A percentile compares a stretch with the other conserved stretches of the same genome.
phyloP scores from a whole-genome alignment of 2,113 vertebrate genomes.

The Hypomesus transpacificus region DNA sequence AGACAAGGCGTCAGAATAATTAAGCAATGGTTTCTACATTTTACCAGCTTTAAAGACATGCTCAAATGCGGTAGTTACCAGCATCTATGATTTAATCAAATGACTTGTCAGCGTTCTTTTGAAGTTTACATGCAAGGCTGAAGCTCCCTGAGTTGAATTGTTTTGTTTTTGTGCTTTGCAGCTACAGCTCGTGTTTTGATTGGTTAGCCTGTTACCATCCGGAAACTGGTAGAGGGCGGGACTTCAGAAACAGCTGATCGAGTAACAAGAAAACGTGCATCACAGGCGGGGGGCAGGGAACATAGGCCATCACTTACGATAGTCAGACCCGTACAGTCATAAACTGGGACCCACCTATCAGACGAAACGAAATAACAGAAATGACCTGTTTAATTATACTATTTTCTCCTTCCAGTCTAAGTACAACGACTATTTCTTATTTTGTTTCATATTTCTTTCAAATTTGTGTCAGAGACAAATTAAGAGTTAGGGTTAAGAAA shows the following conservation, averaged over 20 bases:
- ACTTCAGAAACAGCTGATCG: conserved; percentile 79
- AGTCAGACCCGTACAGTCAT: not conserved
- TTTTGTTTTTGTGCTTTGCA: conserved; percentile 76
- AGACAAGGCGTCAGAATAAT: no score
- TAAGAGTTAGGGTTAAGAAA: no score
- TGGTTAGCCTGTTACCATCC: conserved; percentile 95
- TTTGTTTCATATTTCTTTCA: no score
- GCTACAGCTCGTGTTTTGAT: conserved; percentile 74
- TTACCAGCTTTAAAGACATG: not conserved
- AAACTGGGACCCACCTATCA: not conserved
- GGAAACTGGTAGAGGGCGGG: conserved; percentile 82
- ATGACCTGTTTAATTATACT: no score
- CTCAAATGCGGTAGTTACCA: no score
- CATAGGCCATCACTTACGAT: not conserved
- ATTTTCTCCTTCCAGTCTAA: no score
- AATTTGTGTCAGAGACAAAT: no score
- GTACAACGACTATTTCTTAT: no score
- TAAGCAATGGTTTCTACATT: no score
- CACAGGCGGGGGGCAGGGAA: conserved; percentile 54
- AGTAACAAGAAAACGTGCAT: conserved; percentile 73
- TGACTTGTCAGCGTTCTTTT: not conserved
- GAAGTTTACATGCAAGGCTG: conserved; percentile 50
- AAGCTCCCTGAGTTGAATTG: conserved; percentile 65
- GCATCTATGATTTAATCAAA: not conserved
- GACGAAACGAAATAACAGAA: not conserved